Evolutionary conservation across 2,113 vertebrate species (phyloP).

Genomic region (Malurus cyaneus): DNA sequence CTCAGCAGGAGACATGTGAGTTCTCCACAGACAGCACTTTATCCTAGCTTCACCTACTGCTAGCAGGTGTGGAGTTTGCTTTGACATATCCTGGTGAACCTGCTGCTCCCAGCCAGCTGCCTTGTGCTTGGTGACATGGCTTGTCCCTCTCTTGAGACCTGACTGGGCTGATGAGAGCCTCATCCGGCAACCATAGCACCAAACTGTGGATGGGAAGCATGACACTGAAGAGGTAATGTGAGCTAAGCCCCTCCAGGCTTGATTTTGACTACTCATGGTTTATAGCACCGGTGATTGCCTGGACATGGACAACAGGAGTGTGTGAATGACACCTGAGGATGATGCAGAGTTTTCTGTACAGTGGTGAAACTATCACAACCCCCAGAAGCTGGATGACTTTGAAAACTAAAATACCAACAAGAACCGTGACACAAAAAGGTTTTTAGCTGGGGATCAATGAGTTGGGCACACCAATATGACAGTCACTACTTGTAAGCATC

Average conservation of each 20-base stretch:
- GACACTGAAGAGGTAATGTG: neutral
- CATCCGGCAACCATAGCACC: accelerated
- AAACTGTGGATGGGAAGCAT: neutral
- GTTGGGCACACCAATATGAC: neutral
- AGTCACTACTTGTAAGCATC: neutral
- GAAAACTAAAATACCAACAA: neutral
- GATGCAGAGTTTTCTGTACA: neutral
- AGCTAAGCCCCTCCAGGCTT: neutral
- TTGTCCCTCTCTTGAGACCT: neutral
- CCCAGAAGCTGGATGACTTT: neutral
- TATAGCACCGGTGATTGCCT: neutral
- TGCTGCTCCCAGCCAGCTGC: neutral
- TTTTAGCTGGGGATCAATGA: neutral
- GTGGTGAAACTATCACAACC: neutral
- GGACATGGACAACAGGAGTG: neutral
- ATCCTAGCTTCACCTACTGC: neutral
- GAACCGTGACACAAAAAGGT: neutral
- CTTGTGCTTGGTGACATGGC: neutral
- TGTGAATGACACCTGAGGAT: neutral
- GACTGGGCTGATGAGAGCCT: neutral
- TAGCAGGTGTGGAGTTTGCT: neutral
- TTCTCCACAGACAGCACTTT: neutral
- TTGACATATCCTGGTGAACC: neutral
- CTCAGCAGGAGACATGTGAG: neutral
- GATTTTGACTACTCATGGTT: neutral